phyloP scores from a whole-genome alignment of 2,888 invertebrate genomes.

The Eurois occulta region DNA sequence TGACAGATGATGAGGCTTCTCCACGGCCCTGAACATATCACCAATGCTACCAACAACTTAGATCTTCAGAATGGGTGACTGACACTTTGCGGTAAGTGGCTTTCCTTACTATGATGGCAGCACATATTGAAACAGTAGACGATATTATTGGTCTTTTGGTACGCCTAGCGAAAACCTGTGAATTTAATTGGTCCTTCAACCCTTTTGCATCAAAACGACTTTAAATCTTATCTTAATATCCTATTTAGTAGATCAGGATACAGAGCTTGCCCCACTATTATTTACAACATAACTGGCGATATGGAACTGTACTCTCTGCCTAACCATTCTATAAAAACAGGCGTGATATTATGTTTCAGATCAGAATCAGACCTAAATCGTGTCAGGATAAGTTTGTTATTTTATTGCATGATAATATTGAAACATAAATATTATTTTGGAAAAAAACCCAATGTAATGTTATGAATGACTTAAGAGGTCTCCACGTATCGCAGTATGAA shows the following conservation, averaged over 20 bases:
- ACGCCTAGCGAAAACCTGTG: background rate
- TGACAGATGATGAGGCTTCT: slow-evolving; percentile 25
- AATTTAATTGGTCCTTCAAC: background rate
- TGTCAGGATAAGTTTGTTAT: background rate
- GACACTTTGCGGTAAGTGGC: slow-evolving; percentile 36
- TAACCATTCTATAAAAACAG: background rate
- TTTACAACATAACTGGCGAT: background rate
- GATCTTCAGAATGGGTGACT: slow-evolving; percentile 28
- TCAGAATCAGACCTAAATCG: background rate
- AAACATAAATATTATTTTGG: background rate
- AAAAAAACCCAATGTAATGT: background rate
- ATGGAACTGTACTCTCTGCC: background rate
- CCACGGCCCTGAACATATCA: slow-evolving; percentile 7
- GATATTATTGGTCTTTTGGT: background rate
- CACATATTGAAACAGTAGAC: background rate
- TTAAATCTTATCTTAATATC: background rate
- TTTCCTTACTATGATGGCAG: background rate
- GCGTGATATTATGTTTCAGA: background rate
- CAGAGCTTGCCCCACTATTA: background rate
- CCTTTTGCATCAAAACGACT: background rate
- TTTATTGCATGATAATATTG: background rate
- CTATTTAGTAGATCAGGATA: background rate
- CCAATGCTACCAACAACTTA: slow-evolving; percentile 2
- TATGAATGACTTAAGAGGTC: background rate
- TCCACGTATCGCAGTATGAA: background rate